Evolutionary conservation across 2,797 vertebrate species (phyloP).

Genomic region (Tragopan temminckii): DNA sequence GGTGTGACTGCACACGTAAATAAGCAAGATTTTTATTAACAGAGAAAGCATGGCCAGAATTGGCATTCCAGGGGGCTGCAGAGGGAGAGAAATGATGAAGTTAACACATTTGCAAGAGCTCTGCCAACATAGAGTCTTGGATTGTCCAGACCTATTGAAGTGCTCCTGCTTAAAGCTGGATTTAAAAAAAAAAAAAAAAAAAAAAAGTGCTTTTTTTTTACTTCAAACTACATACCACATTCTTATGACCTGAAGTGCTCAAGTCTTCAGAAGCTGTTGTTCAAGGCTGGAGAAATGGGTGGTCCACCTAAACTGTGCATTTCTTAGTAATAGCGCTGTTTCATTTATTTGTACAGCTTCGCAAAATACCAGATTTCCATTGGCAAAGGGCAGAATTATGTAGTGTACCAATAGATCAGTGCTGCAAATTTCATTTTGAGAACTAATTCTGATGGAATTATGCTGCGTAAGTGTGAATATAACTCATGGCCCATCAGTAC

Average conservation of each 20-base stretch:
- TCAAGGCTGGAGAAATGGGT: background rate
- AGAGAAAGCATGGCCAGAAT: background rate
- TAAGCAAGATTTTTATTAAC: background rate
- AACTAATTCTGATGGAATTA: background rate
- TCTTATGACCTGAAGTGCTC: background rate
- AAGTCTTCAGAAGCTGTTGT: background rate
- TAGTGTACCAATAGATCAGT: background rate
- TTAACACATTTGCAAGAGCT: background rate
- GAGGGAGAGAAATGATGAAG: background rate
- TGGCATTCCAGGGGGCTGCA: background rate
- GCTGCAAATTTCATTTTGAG: background rate
- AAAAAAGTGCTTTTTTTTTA: background rate
- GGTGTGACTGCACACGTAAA: background rate
- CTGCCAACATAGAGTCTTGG: background rate
- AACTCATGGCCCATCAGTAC: background rate
- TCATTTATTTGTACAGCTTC: background rate
- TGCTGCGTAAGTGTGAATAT: background rate
- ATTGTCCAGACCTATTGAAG: background rate
- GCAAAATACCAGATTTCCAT: background rate
- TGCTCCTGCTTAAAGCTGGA: background rate
- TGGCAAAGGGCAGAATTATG: background rate
- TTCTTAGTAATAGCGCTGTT: background rate
- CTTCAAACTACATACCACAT: background rate
- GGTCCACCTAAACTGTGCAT: background rate
- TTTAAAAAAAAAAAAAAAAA: background rate